Conservation (phyloP, 2,113 vertebrate genomes). For the Entelurus aequoreus region DNA sequence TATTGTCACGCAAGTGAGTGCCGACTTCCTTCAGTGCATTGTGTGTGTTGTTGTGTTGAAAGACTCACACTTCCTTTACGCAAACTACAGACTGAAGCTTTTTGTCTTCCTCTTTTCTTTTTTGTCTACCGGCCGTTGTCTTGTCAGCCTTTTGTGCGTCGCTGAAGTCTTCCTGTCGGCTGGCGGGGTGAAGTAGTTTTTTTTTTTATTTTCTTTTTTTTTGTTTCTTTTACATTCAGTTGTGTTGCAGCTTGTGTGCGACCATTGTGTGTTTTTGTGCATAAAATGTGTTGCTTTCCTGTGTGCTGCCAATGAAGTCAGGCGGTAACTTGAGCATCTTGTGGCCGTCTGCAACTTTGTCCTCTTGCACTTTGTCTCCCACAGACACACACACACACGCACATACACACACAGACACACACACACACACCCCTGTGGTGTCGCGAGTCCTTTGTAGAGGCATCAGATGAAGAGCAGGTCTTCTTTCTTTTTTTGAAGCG, state of each 20-base stretch:
- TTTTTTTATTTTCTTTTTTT: too few relatives aligned
- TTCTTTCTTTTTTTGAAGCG: conserved; percentile 33
- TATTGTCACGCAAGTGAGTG: too few relatives aligned
- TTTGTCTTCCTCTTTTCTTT: conserved; percentile 46
- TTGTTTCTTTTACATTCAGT: too few relatives aligned
- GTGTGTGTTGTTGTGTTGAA: too few relatives aligned
- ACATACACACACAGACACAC: conserved; percentile 6
- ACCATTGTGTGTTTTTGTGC: neutral
- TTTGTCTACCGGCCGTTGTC: neutral
- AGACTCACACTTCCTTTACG: conserved; percentile 29
- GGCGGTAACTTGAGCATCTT: conserved; percentile 40
- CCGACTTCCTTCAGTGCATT: too few relatives aligned
- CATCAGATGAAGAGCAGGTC: conserved; percentile 58
- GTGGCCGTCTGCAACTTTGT: conserved; percentile 8
- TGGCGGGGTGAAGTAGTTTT: neutral
- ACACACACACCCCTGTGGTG: conserved; percentile 26
- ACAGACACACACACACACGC: conserved; percentile 11
- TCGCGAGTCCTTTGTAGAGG: conserved; percentile 52
- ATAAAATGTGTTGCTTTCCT: neutral
- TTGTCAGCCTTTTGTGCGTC: conserved; percentile 38
- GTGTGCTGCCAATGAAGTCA: conserved; percentile 25
- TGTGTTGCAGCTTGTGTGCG: neutral
- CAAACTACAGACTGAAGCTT: conserved; percentile 24
- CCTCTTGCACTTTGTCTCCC: conserved; percentile 17
- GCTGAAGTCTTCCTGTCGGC: conserved; percentile 22